phyloP scores from a whole-genome alignment of 2,888 invertebrate genomes.

The Tortricodes alternella region DNA sequence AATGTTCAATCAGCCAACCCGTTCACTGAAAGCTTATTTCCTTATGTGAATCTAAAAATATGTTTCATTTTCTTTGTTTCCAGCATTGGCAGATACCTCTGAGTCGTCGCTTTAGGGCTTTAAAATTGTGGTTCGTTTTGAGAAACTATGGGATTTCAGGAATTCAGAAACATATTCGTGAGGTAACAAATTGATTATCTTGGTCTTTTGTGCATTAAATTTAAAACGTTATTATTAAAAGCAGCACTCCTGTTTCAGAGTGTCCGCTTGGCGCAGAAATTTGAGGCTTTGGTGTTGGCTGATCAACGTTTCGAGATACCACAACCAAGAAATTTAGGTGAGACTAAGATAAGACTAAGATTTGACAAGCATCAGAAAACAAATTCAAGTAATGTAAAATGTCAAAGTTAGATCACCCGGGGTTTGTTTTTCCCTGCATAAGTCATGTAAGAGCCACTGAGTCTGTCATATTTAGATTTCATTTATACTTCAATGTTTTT shows the following conservation, averaged over 20 bases:
- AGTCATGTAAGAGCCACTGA: too few relatives aligned
- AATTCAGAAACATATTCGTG: conserved; percentile 95
- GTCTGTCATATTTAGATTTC: too few relatives aligned
- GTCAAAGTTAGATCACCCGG: too few relatives aligned
- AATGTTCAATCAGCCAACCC: too few relatives aligned
- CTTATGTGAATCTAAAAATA: not conserved
- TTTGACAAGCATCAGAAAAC: too few relatives aligned
- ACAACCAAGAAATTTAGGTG: conserved; percentile 90
- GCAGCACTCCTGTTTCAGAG: conserved; percentile 82
- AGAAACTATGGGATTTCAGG: conserved; percentile 95
- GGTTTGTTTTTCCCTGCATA: too few relatives aligned
- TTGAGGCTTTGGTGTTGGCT: conserved; percentile 91
- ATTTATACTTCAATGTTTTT: too few relatives aligned
- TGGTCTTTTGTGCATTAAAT: not conserved
- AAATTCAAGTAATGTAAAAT: too few relatives aligned
- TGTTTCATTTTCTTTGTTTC: not conserved
- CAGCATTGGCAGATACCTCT: conserved; percentile 99
- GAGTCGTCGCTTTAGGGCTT: conserved; percentile 94
- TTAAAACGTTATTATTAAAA: not conserved
- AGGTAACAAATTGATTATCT: conserved; percentile 79
- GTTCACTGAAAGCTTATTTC: not conserved
- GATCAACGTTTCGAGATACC: conserved; percentile 96
- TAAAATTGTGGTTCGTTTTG: conserved; percentile 99
- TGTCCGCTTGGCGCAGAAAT: conserved; percentile 93
- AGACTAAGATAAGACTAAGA: too few relatives aligned